These are phyloP conservation scores for Myrmophylax atrothorax DNA, from an alignment of 2,113 vertebrate genomes.

Conservation along the genomic window DNA sequence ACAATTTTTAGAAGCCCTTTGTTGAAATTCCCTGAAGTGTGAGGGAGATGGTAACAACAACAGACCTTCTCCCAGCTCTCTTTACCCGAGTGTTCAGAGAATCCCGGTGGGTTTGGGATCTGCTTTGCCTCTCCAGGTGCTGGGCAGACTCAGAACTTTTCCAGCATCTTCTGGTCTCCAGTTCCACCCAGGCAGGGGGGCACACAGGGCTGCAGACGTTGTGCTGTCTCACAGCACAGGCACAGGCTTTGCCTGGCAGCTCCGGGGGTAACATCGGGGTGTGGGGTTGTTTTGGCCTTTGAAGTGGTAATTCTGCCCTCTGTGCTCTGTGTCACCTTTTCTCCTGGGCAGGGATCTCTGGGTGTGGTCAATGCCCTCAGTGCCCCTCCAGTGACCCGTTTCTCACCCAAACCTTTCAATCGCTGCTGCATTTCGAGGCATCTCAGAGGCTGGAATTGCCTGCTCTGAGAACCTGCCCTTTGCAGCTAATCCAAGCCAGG, in stretches of 20 bases:
- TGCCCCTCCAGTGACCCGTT: accelerated
- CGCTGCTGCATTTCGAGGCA: not conserved
- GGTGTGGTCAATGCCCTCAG: not conserved
- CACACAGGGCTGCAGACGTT: not conserved
- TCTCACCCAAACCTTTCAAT: not conserved
- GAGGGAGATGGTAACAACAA: not conserved
- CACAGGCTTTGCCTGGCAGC: not conserved
- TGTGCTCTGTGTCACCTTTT: not conserved
- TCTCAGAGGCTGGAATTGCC: not conserved
- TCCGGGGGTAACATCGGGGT: accelerated
- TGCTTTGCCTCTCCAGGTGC: not conserved
- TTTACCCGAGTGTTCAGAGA: not conserved
- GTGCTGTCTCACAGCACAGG: not conserved
- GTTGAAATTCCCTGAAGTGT: not conserved
- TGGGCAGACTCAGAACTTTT: not conserved
- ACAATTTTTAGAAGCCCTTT: not conserved
- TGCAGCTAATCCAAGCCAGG: accelerated
- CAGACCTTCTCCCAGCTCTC: not conserved
- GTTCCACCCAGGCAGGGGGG: not conserved
- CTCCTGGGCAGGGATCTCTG: accelerated
- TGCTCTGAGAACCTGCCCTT: not conserved
- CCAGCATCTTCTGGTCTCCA: not conserved
- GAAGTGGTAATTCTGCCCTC: not conserved
- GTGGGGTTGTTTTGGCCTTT: not conserved
- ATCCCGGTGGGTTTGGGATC: not conserved